Percentiles rank a stretch among this genome's conserved stretches.
These are phyloP conservation scores for Lasioglossum malachurum DNA, from an alignment of 2,888 invertebrate genomes.

Conservation along the genomic window DNA sequence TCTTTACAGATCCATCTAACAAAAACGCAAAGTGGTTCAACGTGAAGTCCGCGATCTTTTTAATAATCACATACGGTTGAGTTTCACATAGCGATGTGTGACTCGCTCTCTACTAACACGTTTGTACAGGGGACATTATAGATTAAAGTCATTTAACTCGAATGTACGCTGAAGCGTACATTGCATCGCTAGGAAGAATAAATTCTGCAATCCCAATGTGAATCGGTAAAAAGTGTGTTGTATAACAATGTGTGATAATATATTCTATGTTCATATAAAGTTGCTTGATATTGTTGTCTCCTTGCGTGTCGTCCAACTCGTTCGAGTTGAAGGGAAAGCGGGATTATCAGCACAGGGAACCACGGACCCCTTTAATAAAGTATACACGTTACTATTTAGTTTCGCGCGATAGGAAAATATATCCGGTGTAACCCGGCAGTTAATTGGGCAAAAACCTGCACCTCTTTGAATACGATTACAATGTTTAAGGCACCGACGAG, in stretches of 20 bases:
- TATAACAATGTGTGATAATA: slow-evolving; percentile 54
- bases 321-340: not conserved
- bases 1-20: slow-evolving; percentile 43
- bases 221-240: slow-evolving; percentile 31
- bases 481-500: slow-evolving; percentile 62
- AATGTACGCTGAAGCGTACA: slow-evolving; percentile 2
- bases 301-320: not conserved
- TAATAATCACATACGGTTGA: slow-evolving; percentile 79
- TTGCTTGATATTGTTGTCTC: not conserved
- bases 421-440: slow-evolving; percentile 43
- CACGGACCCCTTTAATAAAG: slow-evolving; percentile 27
- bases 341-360: slow-evolving; percentile 28
- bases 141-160: slow-evolving; percentile 26
- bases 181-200: slow-evolving; percentile 10
- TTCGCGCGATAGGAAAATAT: slow-evolving; percentile 49
- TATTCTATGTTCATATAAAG: slow-evolving; percentile 54
- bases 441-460: slow-evolving; percentile 68
- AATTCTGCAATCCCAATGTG: slow-evolving; percentile 10
- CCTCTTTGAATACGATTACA: slow-evolving; percentile 71
- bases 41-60: slow-evolving; percentile 74
- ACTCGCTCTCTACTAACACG: not conserved
- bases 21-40: slow-evolving; percentile 32
- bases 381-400: slow-evolving; percentile 36
- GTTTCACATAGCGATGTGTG: not conserved
- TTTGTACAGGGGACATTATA: slow-evolving; percentile 22